Percentiles rank a stretch among this genome's conserved stretches.
Conservation (phyloP, 2,888 invertebrate genomes). For the Oithona nana region DNA sequence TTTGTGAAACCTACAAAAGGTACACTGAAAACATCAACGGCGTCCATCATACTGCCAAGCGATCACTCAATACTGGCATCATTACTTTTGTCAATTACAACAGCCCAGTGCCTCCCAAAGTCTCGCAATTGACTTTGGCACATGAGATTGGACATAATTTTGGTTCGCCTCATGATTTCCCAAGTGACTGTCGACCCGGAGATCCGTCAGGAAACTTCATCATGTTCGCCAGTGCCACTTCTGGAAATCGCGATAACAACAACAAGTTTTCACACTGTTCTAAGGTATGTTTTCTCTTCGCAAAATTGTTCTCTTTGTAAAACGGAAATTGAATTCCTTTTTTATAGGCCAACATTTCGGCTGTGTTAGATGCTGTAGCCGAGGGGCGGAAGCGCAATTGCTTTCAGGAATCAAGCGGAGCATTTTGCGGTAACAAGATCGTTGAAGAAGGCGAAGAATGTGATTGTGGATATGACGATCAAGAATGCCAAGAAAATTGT, state of each 20-base stretch:
- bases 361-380: slow-evolving; percentile 75
- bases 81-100: slow-evolving; percentile 98
- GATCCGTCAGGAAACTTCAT: slow-evolving; percentile 85
- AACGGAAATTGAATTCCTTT: too few relatives aligned
- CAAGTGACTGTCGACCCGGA: slow-evolving; percentile 21
- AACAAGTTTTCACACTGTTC: slow-evolving; percentile 91
- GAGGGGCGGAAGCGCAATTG: slow-evolving; percentile 81
- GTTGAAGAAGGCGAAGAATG: slow-evolving; percentile 95
- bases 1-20: slow-evolving; percentile 92
- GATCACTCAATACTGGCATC: slow-evolving; percentile 92
- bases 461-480: slow-evolving; percentile 82
- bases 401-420: slow-evolving; percentile 72
- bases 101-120: slow-evolving; percentile 85
- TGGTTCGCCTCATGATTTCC: slow-evolving; percentile 50
- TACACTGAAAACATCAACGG: slow-evolving; percentile 90
- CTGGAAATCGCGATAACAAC: slow-evolving; percentile 92
- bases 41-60: slow-evolving; percentile 76
- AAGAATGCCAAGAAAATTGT: slow-evolving; percentile 77
- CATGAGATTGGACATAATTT: slow-evolving; percentile 97
- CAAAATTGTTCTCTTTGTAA: too few relatives aligned
- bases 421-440: slow-evolving; percentile 98
- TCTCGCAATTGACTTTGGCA: slow-evolving; percentile 88
- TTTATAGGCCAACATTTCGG: slow-evolving; percentile 88
- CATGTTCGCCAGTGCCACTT: slow-evolving; percentile 98
- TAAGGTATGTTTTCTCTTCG: too few relatives aligned